Percentiles rank a stretch among this genome's conserved stretches.
Conservation (phyloP, 1,140 invertebrate genomes). For the Drosophila virilis region DNA sequence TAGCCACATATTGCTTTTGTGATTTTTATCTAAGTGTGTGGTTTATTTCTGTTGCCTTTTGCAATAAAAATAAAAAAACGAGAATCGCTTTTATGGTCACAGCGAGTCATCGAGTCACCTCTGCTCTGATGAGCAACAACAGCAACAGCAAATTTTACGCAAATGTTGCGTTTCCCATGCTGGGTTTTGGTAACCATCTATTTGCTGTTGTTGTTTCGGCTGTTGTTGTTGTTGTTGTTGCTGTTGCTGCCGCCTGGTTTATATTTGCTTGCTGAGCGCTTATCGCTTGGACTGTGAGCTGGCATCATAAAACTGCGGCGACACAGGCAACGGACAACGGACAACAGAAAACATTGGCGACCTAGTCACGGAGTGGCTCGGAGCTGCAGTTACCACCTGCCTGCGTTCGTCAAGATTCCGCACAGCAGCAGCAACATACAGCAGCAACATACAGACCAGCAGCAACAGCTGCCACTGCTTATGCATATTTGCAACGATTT, state of each 20-base stretch:
- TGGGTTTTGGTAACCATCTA: conserved; percentile 52
- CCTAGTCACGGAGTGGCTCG: conserved; percentile 37
- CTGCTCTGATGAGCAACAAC: conserved; percentile 57
- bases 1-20: conserved; percentile 80
- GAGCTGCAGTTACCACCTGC: conserved; percentile 46
- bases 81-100: conserved; percentile 81
- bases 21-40: conserved; percentile 83
- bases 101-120: conserved; percentile 78
- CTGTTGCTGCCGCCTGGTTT: conserved; percentile 46
- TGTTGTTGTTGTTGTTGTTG: conserved; percentile 40
- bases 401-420: conserved; percentile 48
- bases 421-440: conserved; percentile 17
- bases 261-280: conserved; percentile 55
- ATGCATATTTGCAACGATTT: conserved; percentile 50
- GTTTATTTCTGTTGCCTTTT: conserved; percentile 73
- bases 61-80: conserved; percentile 68
- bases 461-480: conserved; percentile 39
- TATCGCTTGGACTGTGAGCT: conserved; percentile 55
- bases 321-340: conserved; percentile 33
- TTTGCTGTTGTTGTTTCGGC: conserved; percentile 37
- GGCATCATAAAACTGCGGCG: conserved; percentile 70
- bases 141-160: conserved; percentile 59
- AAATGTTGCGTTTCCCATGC: conserved; percentile 80
- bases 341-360: conserved; percentile 25
- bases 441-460: background rate